Conservation (phyloP, 2,888 invertebrate genomes). For the Epirrhoe alternata region DNA sequence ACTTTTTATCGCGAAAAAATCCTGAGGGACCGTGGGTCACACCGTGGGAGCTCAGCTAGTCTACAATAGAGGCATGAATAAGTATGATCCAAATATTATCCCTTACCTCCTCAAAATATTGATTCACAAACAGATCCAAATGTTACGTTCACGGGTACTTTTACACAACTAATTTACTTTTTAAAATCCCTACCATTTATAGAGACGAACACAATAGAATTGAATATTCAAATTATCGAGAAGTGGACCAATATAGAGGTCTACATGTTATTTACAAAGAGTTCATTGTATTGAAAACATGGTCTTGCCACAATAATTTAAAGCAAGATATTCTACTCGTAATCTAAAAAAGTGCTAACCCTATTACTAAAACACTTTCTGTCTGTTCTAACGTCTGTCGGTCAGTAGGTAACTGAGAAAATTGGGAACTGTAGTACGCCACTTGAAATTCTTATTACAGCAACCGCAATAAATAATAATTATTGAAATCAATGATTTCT, state of each 20-base stretch:
- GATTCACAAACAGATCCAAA: conserved; percentile 10
- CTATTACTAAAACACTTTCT: no score
- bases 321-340: not conserved
- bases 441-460: no score
- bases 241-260: conserved; percentile 35
- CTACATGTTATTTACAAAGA: conserved; percentile 28
- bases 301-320: conserved; percentile 17
- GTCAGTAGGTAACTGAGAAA: no score
- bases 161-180: conserved; percentile 26
- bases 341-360: no score
- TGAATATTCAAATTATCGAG: conserved; percentile 38
- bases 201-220: conserved; percentile 43
- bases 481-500: no score
- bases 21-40: no score
- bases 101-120: conserved; percentile 28
- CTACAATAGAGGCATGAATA: no score
- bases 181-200: conserved; percentile 39
- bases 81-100: not conserved
- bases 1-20: no score
- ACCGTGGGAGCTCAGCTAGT: no score
- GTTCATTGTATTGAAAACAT: conserved; percentile 32
- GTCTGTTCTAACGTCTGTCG: no score
- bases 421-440: no score
- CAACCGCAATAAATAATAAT: no score
- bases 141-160: conserved; percentile 21